Conservation (phyloP, 2,113 vertebrate genomes). For the Oceanodroma tethys region DNA sequence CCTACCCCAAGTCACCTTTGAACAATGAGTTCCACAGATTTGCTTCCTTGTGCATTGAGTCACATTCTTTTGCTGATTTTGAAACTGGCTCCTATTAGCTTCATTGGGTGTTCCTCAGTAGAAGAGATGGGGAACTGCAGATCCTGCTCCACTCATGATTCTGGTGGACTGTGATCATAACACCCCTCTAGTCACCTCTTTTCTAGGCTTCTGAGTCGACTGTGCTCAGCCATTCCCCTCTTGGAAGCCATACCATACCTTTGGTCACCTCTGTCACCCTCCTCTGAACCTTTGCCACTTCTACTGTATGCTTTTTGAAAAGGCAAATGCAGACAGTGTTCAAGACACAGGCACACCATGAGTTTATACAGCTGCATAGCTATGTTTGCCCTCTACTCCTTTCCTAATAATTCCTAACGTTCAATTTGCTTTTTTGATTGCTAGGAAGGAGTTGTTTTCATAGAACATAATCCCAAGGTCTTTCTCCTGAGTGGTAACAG, state of each 20-base stretch:
- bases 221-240: not conserved
- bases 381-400: not conserved
- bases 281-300: not conserved
- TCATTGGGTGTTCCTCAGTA: not conserved
- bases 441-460: constrained; percentile 38
- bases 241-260: not conserved
- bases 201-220: not conserved
- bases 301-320: not conserved
- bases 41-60: not conserved
- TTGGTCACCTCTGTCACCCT: not conserved
- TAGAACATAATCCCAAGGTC: constrained; percentile 16
- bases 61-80: not conserved
- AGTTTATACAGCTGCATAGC: constrained; percentile 41
- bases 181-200: not conserved
- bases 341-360: not conserved
- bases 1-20: not conserved
- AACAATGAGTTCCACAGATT: not conserved
- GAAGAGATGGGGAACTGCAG: not conserved
- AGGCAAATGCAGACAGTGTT: not conserved
- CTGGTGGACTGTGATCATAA: not conserved
- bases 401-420: constrained; percentile 25
- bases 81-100: not conserved
- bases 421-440: constrained; percentile 27
- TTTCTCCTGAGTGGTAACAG: constrained; percentile 20
- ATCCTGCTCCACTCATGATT: not conserved